Conservation (phyloP, 2,888 invertebrate genomes). For the Drosophila demipolita region DNA sequence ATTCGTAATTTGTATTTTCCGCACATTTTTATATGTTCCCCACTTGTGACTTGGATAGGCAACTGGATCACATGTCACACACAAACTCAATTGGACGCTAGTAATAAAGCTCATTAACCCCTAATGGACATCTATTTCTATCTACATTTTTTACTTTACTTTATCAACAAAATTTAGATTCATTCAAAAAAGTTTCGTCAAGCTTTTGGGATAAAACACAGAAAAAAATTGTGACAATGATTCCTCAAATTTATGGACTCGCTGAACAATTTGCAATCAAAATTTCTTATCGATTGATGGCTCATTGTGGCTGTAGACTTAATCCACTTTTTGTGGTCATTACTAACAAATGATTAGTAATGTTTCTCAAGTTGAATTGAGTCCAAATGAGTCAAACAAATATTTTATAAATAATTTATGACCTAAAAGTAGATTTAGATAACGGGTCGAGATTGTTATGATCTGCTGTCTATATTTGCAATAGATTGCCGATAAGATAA, state of each 20-base stretch:
- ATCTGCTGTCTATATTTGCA: slow-evolving; percentile 30
- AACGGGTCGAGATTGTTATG: not conserved
- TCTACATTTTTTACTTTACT: not conserved
- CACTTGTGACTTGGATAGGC: slow-evolving; percentile 31
- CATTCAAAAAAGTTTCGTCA: slow-evolving; percentile 8
- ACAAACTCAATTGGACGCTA: slow-evolving; percentile 34
- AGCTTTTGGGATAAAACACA: slow-evolving; percentile 12
- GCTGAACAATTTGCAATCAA: slow-evolving; percentile 31
- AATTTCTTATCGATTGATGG: slow-evolving; percentile 42
- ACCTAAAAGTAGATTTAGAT: not conserved
- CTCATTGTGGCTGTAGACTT: slow-evolving; percentile 19
- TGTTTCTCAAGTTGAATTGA: not conserved
- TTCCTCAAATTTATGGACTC: slow-evolving; percentile 14
- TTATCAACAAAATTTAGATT: slow-evolving; percentile 47
- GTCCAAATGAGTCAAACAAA: slow-evolving; percentile 8
- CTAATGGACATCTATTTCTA: slow-evolving; percentile 21
- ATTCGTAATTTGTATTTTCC: slow-evolving; percentile 35
- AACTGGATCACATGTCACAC: slow-evolving; percentile 46
- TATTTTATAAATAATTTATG: slow-evolving; percentile 8
- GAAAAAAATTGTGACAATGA: slow-evolving; percentile 17
- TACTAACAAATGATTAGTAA: slow-evolving; percentile 7
- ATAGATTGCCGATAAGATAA: slow-evolving; percentile 47
- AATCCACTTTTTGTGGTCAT: slow-evolving; percentile 28
- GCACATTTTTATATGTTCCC: slow-evolving; percentile 39
- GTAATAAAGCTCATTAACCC: slow-evolving; percentile 40